A percentile compares a stretch with the other conserved stretches of the same genome.
Evolutionary conservation across 1,140 invertebrate genomes (phyloP).

Genomic region (Metopolophium dirhodum): DNA sequence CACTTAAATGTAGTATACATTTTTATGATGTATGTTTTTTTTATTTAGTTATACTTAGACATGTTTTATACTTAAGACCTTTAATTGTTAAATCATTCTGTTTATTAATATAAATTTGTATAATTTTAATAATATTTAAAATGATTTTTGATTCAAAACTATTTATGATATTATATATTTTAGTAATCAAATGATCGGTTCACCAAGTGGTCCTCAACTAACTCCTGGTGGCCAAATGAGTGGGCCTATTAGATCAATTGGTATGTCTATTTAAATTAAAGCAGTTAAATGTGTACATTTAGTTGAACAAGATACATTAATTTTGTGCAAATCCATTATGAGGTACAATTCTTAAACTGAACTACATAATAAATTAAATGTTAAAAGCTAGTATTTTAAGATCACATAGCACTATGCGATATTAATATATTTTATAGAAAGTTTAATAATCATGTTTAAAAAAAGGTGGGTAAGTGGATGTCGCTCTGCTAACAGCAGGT

Average conservation of each 20-base stretch:
- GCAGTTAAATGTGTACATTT: not conserved
- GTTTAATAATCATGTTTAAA: not conserved
- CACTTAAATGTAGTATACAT: not conserved
- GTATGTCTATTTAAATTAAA: not conserved
- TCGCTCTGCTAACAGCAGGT: too few species aligned
- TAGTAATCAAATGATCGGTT: conserved; percentile 54
- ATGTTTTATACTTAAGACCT: not conserved
- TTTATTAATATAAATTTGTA: not conserved
- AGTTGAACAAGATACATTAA: not conserved
- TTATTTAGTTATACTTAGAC: not conserved
- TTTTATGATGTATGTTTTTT: not conserved
- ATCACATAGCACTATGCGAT: not conserved
- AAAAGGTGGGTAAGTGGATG: not conserved
- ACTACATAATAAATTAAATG: not conserved
- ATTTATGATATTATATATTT: not conserved
- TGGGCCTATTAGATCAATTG: conserved; percentile 53
- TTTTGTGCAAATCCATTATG: not conserved
- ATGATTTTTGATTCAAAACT: too few species aligned
- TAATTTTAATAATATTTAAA: not conserved
- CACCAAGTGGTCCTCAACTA: conserved; percentile 50
- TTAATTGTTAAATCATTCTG: not conserved
- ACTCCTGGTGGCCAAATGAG: conserved; percentile 47
- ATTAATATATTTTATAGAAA: not conserved
- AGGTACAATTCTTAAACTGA: not conserved
- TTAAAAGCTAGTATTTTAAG: not conserved